Conservation (phyloP, 2,797 vertebrate species). For the Poeciliopsis turneri region DNA sequence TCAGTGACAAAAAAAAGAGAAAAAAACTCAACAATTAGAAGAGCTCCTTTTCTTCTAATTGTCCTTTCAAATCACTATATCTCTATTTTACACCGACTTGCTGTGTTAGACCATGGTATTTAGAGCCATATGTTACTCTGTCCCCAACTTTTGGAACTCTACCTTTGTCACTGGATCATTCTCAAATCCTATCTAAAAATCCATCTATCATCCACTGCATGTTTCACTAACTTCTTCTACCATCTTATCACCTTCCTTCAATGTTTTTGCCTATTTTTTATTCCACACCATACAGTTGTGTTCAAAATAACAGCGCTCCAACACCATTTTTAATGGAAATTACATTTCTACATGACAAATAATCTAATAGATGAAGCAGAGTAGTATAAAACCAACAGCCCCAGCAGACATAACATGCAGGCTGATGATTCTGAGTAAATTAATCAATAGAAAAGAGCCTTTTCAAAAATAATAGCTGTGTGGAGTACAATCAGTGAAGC, state of each 20-base stretch:
- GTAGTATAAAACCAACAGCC: not conserved
- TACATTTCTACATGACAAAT: not conserved
- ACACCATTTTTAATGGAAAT: not conserved
- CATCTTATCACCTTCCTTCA: not conserved
- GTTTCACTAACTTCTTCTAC: not conserved
- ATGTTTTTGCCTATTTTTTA: not conserved
- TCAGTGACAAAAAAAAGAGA: not conserved
- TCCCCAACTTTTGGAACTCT: not conserved
- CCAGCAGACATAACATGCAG: not conserved
- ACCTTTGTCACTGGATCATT: not conserved
- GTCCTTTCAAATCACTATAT: not conserved
- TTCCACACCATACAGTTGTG: not conserved
- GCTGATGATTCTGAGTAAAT: not conserved
- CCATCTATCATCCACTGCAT: not conserved
- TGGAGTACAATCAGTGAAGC: slow-evolving; percentile 1
- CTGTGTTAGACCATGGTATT: not conserved
- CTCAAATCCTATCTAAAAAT: not conserved
- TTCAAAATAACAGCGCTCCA: not conserved
- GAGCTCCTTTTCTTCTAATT: not conserved
- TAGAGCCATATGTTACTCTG: not conserved
- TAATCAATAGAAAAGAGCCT: not conserved
- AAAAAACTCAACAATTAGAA: not conserved
- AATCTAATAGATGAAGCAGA: not conserved
- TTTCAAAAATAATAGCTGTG: not conserved
- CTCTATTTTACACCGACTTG: not conserved